A percentile compares a stretch with the other conserved stretches of the same genome.
phyloP scores from a whole-genome alignment of 2,888 invertebrate genomes.

The Cylloceria caligata region DNA sequence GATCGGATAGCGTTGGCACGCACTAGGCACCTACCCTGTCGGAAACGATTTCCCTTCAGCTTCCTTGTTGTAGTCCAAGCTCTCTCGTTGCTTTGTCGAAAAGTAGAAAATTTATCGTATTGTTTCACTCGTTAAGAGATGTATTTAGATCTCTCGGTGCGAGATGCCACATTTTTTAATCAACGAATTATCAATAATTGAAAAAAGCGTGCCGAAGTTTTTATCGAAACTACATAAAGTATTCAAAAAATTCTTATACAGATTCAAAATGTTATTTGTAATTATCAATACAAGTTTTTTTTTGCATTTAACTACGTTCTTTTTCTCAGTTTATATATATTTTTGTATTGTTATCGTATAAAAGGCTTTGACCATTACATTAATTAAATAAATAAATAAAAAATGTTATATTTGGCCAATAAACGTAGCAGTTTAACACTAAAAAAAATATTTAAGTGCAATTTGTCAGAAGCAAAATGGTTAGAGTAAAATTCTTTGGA shows the following conservation, averaged over 20 bases:
- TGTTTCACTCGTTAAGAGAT: neutral
- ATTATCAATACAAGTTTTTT: too few relatives aligned
- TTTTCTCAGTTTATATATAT: too few relatives aligned
- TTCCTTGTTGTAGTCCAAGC: conserved; percentile 14
- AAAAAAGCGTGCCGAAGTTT: too few relatives aligned
- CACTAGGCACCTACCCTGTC: conserved; percentile 35
- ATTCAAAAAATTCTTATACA: too few relatives aligned
- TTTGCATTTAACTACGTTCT: too few relatives aligned
- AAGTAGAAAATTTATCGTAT: conserved; percentile 4
- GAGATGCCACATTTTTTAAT: too few relatives aligned
- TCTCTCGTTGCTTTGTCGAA: neutral
- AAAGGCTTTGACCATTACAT: too few relatives aligned
- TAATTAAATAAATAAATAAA: neutral
- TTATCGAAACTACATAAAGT: too few relatives aligned
- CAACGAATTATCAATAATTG: too few relatives aligned
- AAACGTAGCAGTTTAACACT: neutral
- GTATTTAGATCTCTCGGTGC: too few relatives aligned
- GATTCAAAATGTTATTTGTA: too few relatives aligned
- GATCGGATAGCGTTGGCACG: conserved; percentile 35
- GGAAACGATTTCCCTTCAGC: conserved; percentile 20
- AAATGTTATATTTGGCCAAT: neutral
- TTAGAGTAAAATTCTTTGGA: neutral
- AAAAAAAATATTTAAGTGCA: neutral
- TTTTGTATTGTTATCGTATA: too few relatives aligned
- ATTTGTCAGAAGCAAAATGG: neutral